These are phyloP conservation scores for Xenus cinereus DNA, from an alignment of 2,113 vertebrate species.

Conservation along the genomic window DNA sequence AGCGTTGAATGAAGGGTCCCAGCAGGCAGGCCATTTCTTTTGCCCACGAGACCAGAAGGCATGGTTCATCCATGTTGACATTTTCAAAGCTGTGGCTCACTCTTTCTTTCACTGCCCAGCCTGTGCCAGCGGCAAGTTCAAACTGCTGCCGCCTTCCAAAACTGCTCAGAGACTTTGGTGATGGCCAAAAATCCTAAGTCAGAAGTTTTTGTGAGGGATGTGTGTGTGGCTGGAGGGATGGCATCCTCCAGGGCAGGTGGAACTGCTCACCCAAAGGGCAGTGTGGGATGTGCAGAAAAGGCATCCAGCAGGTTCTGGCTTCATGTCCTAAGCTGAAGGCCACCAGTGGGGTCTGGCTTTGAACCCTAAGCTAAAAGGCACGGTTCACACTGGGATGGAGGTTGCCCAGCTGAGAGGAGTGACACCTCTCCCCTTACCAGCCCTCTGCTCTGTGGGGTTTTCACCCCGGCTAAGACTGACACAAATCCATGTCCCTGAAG, in stretches of 20 bases:
- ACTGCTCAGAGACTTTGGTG: not conserved
- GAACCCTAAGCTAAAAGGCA: not conserved
- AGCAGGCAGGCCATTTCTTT: not conserved
- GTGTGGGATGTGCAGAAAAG: not conserved
- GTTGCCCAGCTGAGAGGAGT: not conserved
- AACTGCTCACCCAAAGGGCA: not conserved
- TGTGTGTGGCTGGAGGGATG: not conserved
- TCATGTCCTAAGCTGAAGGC: not conserved
- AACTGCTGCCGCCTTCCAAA: not conserved
- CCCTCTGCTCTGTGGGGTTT: not conserved
- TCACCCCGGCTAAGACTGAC: not conserved
- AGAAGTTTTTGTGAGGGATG: not conserved
- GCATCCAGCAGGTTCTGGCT: fast-evolving
- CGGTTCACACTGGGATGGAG: not conserved
- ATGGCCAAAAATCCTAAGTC: not conserved
- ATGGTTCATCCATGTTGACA: not conserved
- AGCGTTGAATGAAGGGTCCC: not conserved
- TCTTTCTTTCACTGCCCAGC: not conserved
- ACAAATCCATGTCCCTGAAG: not conserved
- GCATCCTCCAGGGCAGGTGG: not conserved
- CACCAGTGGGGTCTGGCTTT: not conserved
- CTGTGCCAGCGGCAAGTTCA: not conserved
- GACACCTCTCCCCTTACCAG: fast-evolving
- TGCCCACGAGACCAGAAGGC: not conserved
- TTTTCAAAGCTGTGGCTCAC: not conserved